Base-by-base conservation (phyloP, 2,113 vertebrate genomes). In the Gobius niger region DNA sequence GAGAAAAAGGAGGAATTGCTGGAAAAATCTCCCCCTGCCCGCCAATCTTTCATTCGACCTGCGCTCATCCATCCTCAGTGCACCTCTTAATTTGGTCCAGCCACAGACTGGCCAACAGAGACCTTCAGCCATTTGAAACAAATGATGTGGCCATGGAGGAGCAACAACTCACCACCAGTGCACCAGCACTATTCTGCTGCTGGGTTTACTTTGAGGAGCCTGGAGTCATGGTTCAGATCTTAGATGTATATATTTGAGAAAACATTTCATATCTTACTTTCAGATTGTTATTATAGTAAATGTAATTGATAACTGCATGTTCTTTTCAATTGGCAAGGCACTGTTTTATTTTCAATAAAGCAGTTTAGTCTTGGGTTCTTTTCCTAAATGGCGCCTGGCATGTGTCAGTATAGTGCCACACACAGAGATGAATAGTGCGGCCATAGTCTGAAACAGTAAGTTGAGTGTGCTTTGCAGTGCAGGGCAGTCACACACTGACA, bases 21-120 rank as follows among this genome's bases (percentile, higher is more conserved):
- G 80, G 70, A 89, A 81, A 89, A 88, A 87, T 88, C 84, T 80
- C 8, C 40, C 51, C 88, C 78, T 78, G 80, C 63, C 77, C 82
- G 77, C 89, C 92, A 89, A 92, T 93, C 92, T 85, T 86, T 93
- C 92, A 91, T 90, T 84, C 76, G 54, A 78, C 76, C 67, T 11
- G 80, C 59, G 71, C 84, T 91, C 90, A 92, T 94, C 90, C 87
- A 92, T 94, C 90, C 85, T 76, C 80, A 54, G 75, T 87, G 84
- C 81, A 89, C 85, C 92, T 93, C 93, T 94, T 92, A 90, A 93
- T 94, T 92, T 90, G 88, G 84, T 78, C 82, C 91, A 87, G 90
- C 90, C 84, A 82, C 73, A 67, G 70, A 81, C 78, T 80, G 78
- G 86, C 82, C 90, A 92, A 91, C 91, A 81, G 86, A 92, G 91